These are phyloP conservation scores for Naja naja DNA, from an alignment of 2,113 vertebrate species.

Conservation along the genomic window DNA sequence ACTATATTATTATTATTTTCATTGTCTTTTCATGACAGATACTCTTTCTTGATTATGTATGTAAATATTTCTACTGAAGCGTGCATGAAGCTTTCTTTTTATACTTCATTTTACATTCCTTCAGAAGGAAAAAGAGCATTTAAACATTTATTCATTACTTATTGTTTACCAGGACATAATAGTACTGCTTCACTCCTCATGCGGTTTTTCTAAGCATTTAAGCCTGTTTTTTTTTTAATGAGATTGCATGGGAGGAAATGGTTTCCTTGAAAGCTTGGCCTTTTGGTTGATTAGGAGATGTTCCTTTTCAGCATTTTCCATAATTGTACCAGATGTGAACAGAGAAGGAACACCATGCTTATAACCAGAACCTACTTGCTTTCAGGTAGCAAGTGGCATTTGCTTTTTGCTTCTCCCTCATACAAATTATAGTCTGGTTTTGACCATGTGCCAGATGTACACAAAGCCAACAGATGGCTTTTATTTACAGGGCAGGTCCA, in stretches of 20 bases:
- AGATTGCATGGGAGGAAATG: neutral
- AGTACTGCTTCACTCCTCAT: neutral
- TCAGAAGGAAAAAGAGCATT: neutral
- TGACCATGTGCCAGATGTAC: neutral
- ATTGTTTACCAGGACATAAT: neutral
- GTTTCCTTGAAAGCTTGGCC: neutral
- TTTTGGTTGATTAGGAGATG: neutral
- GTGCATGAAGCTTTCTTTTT: neutral
- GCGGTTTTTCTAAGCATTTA: neutral
- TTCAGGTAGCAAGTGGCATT: conserved; percentile 46
- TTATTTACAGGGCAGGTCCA: conserved; percentile 29
- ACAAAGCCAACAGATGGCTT: conserved; percentile 29
- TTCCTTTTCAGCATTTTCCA: neutral
- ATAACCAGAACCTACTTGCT: conserved; percentile 9
- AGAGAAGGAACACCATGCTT: neutral
- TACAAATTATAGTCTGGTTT: conserved; percentile 39
- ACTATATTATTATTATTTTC: neutral
- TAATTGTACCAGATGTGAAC: neutral
- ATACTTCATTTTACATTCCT: neutral
- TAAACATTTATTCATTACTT: neutral
- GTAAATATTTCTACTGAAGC: neutral
- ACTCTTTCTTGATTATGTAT: neutral
- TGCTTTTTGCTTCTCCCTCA: conserved; percentile 38
- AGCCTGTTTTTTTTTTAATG: too few relatives aligned
- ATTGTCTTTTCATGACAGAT: neutral